These are phyloP conservation scores for Eupithecia pulchellata DNA, from an alignment of 2,888 invertebrate species.

Conservation along the genomic window DNA sequence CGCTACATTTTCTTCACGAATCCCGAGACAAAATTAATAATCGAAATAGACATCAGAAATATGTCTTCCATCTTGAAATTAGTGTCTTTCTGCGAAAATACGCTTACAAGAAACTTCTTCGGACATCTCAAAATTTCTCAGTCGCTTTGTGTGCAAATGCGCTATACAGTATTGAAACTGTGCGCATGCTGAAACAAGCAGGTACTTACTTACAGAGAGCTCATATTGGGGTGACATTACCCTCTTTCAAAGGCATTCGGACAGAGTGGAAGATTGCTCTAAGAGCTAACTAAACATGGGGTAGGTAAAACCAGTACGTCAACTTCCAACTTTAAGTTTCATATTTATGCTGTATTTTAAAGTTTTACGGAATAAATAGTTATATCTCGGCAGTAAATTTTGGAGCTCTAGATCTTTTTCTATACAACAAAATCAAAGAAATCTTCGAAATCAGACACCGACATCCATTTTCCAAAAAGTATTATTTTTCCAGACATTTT, in stretches of 20 bases:
- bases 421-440: too few relatives aligned
- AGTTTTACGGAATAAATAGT: too few relatives aligned
- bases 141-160: neutral
- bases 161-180: neutral
- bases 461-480: too few relatives aligned
- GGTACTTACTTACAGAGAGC: neutral
- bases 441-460: too few relatives aligned
- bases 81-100: neutral
- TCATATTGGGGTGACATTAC: neutral
- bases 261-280: neutral
- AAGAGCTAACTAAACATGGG: neutral
- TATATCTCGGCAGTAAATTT: too few relatives aligned
- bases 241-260: neutral
- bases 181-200: neutral
- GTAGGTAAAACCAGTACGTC: neutral
- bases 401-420: too few relatives aligned
- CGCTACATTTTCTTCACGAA: too few relatives aligned
- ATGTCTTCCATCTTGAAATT: neutral
- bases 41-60: neutral
- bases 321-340: too few relatives aligned
- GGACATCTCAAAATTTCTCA: neutral
- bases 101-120: neutral
- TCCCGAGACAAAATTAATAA: neutral
- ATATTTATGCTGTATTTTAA: too few relatives aligned
- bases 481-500: too few relatives aligned